A percentile compares a stretch with the other conserved stretches of the same genome.
Conservation (phyloP, 1,140 invertebrate species). For the Antheraea mylitta region DNA sequence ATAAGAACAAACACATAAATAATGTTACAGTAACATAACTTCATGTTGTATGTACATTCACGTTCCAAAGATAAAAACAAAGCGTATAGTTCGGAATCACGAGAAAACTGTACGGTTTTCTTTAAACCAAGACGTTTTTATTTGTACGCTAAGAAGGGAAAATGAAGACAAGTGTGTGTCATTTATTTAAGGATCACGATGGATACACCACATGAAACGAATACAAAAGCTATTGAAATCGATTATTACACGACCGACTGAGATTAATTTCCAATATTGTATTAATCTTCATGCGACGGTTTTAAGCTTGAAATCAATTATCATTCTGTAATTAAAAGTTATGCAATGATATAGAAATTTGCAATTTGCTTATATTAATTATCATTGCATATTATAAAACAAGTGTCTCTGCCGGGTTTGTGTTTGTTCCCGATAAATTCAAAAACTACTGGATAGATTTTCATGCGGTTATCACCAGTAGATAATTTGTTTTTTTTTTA, state of each 20-base stretch:
- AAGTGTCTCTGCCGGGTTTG: no score
- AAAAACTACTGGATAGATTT: no score
- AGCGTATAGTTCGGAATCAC: conserved; percentile 15
- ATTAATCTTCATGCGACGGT: neutral
- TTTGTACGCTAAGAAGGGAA: conserved; percentile 4
- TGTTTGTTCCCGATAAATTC: no score
- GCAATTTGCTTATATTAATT: no score
- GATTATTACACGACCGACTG: neutral
- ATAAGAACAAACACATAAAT: neutral
- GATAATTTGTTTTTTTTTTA: no score
- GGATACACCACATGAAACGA: neutral
- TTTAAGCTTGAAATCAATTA: no score
- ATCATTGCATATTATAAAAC: no score
- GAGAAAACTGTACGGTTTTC: conserved; percentile 26
- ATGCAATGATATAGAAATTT: no score
- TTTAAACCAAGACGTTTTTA: neutral
- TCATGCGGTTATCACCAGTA: no score
- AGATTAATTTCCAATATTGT: neutral
- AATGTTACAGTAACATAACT: neutral
- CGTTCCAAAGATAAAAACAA: neutral
- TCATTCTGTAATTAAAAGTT: no score
- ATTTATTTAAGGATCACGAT: neutral
- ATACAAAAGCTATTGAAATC: neutral
- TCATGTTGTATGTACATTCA: neutral
- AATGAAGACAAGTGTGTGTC: conserved; percentile 14